phyloP scores from a whole-genome alignment of 2,888 invertebrate genomes.

The Brenthis ino region DNA sequence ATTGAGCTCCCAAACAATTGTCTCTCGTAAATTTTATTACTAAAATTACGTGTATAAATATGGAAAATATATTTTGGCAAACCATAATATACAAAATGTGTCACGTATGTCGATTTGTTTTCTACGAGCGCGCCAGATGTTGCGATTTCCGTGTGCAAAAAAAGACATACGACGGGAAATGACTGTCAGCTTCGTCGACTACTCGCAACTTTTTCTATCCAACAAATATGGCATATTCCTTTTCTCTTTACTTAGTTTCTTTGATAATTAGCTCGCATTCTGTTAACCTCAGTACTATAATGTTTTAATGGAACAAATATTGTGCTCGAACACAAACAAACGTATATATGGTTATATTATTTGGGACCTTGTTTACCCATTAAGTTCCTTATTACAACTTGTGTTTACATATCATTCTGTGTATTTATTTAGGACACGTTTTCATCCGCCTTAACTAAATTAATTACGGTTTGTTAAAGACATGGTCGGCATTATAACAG shows the following conservation, averaged over 20 bases:
- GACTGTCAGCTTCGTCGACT: constrained; percentile 65
- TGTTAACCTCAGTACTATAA: constrained; percentile 23
- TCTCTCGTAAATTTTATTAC: no score
- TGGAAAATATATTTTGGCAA: constrained; percentile 18
- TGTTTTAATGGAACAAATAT: constrained; percentile 22
- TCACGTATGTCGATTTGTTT: constrained; percentile 37
- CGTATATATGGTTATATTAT: constrained; percentile 10
- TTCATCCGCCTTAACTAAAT: constrained; percentile 50
- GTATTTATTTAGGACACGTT: constrained; percentile 62
- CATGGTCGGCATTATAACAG: constrained; percentile 46
- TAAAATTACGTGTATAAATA: not conserved
- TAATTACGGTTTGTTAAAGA: constrained; percentile 56
- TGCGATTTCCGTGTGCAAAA: constrained; percentile 71
- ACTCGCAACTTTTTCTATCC: constrained; percentile 63
- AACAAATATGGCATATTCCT: constrained; percentile 42
- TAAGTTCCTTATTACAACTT: constrained; percentile 42
- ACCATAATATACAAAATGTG: constrained; percentile 26
- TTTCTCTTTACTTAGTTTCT: constrained; percentile 41
- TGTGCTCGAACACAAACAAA: constrained; percentile 16
- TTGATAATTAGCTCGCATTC: constrained; percentile 39
- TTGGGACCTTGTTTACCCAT: constrained; percentile 36
- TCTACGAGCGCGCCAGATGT: constrained; percentile 67
- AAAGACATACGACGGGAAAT: constrained; percentile 75
- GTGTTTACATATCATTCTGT: constrained; percentile 49
- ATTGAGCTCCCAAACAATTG: no score